phyloP scores from a whole-genome alignment of 2,113 vertebrate species.

The Pachypanchax playfairii region DNA sequence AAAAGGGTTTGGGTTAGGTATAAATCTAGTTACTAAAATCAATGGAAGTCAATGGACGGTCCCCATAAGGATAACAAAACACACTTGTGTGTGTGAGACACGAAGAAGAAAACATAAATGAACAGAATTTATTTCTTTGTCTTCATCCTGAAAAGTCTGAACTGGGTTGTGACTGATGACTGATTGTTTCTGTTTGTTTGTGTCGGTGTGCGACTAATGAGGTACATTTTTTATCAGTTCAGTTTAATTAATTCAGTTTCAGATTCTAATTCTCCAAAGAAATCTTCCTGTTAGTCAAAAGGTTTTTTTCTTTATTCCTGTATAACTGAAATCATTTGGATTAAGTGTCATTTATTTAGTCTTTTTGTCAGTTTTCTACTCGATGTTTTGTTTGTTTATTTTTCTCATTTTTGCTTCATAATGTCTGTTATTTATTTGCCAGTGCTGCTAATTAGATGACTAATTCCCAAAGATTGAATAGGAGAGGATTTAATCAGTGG shows the following conservation, averaged over 20 bases:
- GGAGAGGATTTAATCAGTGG: too few species aligned
- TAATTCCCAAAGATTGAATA: neutral
- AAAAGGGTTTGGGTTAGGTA: too few species aligned
- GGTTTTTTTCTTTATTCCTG: neutral
- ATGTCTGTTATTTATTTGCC: neutral
- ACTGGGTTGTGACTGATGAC: slow-evolving; percentile 1
- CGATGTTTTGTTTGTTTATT: too few species aligned
- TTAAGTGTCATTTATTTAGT: neutral
- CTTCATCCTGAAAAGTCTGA: neutral
- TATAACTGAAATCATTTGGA: neutral
- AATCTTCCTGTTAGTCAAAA: neutral
- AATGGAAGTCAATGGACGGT: too few species aligned
- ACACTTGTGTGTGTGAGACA: too few species aligned
- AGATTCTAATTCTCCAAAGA: neutral
- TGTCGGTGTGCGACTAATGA: neutral
- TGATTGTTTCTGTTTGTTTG: slow-evolving; percentile 1
- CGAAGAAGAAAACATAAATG: too few species aligned
- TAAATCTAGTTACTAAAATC: too few species aligned
- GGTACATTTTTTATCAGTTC: neutral
- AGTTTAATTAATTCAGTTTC: neutral
- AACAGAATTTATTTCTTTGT: slow-evolving; percentile 1
- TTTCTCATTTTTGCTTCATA: slow-evolving; percentile 2
- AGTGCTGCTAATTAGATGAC: neutral
- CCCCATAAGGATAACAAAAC: too few species aligned
- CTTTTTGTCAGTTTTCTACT: neutral